These are phyloP conservation scores for Gymnoscopelus microlampas DNA, from an alignment of 2,797 vertebrate genomes.

Conservation along the genomic window DNA sequence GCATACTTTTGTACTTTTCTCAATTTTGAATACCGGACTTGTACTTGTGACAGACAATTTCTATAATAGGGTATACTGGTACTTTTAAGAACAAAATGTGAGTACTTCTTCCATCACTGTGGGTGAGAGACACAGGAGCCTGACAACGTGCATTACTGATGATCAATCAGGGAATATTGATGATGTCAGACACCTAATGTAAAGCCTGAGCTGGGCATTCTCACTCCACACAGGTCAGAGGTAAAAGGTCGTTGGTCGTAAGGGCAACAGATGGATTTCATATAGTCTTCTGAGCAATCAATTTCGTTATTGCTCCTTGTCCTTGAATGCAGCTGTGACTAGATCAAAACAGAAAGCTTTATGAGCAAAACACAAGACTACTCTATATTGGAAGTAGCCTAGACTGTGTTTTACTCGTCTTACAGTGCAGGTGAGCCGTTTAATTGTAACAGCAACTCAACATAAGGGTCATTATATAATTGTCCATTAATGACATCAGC, in stretches of 20 bases:
- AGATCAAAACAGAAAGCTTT: neutral
- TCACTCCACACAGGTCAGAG: constrained; percentile 39
- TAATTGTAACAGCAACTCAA: neutral
- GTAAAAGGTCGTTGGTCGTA: constrained; percentile 35
- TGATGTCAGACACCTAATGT: constrained; percentile 37
- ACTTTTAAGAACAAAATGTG: too few species aligned
- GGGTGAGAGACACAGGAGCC: neutral
- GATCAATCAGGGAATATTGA: constrained; percentile 46
- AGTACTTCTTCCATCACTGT: too few species aligned
- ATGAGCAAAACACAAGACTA: constrained; percentile 10
- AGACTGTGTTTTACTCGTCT: neutral
- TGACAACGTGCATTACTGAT: constrained; percentile 35
- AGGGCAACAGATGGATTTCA: constrained; percentile 17
- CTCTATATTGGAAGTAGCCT: neutral
- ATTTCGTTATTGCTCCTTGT: too few species aligned
- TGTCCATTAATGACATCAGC: too few species aligned
- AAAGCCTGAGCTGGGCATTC: constrained; percentile 31
- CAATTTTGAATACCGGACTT: too few species aligned
- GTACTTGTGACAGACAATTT: too few species aligned
- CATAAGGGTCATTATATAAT: too few species aligned
- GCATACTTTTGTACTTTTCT: too few species aligned
- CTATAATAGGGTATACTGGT: too few species aligned
- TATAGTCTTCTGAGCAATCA: neutral
- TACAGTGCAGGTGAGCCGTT: neutral
- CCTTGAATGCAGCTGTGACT: too few species aligned